phyloP scores from a whole-genome alignment of 2,888 invertebrate species.

The Barypeithes pellucidus region DNA sequence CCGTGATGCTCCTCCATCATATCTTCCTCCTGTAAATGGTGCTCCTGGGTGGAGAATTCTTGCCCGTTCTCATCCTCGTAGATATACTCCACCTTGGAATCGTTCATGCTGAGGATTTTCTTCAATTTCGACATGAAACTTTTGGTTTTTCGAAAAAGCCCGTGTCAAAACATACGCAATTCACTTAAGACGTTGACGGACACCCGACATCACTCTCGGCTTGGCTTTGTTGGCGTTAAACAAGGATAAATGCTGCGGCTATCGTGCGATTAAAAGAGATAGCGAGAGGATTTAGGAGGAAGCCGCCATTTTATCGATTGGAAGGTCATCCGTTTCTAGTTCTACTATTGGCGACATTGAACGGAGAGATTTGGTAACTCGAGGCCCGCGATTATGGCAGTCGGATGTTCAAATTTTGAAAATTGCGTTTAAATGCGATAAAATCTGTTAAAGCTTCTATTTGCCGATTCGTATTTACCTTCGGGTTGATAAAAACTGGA shows the following conservation, averaged over 20 bases:
- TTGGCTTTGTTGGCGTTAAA: slow-evolving; percentile 28
- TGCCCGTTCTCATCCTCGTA: slow-evolving; percentile 50
- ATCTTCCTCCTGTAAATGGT: slow-evolving; percentile 38
- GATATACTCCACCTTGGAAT: slow-evolving; percentile 49
- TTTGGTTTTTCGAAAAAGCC: slow-evolving; percentile 26
- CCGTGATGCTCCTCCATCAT: slow-evolving; percentile 27
- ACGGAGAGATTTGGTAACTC: neutral
- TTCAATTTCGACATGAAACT: slow-evolving; percentile 35
- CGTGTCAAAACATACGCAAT: slow-evolving; percentile 33
- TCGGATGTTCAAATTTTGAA: too few species aligned
- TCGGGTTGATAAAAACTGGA: neutral
- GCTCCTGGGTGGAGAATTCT: slow-evolving; percentile 41
- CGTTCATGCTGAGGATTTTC: slow-evolving; percentile 39
- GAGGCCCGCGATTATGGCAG: too few species aligned
- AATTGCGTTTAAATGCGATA: too few species aligned
- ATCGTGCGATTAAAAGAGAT: slow-evolving; percentile 18
- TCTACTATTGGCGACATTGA: slow-evolving; percentile 9
- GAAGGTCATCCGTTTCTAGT: slow-evolving; percentile 11
- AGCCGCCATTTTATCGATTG: slow-evolving; percentile 49
- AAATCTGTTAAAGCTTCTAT: too few species aligned
- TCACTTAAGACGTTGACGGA: slow-evolving; percentile 20
- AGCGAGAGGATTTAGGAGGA: slow-evolving; percentile 22
- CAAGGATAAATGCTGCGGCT: neutral
- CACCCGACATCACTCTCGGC: slow-evolving; percentile 29
- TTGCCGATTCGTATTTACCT: too few species aligned